A percentile compares a stretch with the other conserved stretches of the same genome.
These are phyloP conservation scores for Notothenia rossii DNA, from an alignment of 2,113 vertebrate species.

Conservation along the genomic window DNA sequence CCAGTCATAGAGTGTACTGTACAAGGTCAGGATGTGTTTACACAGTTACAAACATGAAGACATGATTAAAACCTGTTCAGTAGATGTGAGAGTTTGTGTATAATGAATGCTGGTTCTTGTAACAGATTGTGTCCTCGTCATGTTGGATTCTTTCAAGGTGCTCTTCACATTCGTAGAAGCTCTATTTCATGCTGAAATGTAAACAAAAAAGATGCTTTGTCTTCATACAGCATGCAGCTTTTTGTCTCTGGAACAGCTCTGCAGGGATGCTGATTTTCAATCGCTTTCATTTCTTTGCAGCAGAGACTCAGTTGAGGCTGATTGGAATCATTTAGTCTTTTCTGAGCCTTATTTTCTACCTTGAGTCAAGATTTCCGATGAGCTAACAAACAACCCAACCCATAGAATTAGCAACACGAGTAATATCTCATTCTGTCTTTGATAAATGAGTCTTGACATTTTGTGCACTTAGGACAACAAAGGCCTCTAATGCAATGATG, in stretches of 20 bases:
- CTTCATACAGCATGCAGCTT: constrained; percentile 16
- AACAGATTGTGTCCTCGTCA: neutral
- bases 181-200: constrained; percentile 1
- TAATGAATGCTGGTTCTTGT: neutral
- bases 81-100: constrained; percentile 6
- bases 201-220: neutral
- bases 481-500: constrained; percentile 31
- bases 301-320: constrained; percentile 7
- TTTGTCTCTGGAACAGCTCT: constrained; percentile 17
- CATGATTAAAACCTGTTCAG: constrained; percentile 57
- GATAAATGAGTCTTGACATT: constrained; percentile 20
- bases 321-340: constrained; percentile 33
- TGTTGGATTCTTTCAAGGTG: neutral
- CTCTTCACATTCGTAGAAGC: constrained; percentile 1
- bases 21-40: constrained; percentile 62
- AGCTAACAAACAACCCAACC: constrained; percentile 12
- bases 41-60: constrained; percentile 58
- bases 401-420: neutral
- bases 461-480: constrained; percentile 23
- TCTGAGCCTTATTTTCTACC: neutral
- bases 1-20: constrained; percentile 43
- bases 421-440: constrained; percentile 2
- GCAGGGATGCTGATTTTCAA: constrained; percentile 2
- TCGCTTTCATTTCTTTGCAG: neutral
- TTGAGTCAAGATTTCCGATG: neutral